Conservation (phyloP, 2,113 vertebrate species). For the Trinectes maculatus region DNA sequence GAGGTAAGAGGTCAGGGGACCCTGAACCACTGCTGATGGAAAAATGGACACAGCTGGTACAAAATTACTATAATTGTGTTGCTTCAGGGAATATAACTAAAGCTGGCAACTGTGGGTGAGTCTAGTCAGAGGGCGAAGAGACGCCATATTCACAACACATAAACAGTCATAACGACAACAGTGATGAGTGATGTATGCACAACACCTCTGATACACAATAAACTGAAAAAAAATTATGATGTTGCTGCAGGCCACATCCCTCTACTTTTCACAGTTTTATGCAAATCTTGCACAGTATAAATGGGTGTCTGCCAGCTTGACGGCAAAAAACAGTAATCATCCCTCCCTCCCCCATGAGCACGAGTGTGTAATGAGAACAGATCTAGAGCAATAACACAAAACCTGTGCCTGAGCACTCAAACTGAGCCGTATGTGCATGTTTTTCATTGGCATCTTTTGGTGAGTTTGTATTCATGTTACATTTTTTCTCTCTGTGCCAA, state of each 20-base stretch:
- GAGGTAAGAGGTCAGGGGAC: neutral
- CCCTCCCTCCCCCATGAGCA: conserved; percentile 53
- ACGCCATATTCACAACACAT: neutral
- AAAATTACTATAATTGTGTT: neutral
- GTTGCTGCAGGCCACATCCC: conserved; percentile 9
- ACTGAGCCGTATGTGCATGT: conserved; percentile 32
- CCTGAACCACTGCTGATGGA: neutral
- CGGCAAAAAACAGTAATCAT: conserved; percentile 64
- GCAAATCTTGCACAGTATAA: conserved; percentile 56
- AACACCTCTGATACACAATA: neutral
- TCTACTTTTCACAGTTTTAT: conserved; percentile 55
- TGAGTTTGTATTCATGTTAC: conserved; percentile 34
- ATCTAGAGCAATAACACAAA: conserved; percentile 65
- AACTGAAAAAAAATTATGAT: conserved; percentile 7
- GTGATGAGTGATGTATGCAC: neutral
- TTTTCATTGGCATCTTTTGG: conserved; percentile 22
- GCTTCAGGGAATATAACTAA: neutral
- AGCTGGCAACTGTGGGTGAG: neutral
- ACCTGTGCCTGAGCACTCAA: conserved; percentile 36
- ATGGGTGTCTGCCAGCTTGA: conserved; percentile 53
- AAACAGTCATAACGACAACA: neutral
- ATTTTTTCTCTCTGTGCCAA: conserved; percentile 51
- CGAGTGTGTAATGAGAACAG: conserved; percentile 72
- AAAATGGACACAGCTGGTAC: too few species aligned
- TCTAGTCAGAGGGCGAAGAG: neutral